phyloP scores from a whole-genome alignment of 2,113 vertebrate genomes.

The Formicarius rufipectus region DNA sequence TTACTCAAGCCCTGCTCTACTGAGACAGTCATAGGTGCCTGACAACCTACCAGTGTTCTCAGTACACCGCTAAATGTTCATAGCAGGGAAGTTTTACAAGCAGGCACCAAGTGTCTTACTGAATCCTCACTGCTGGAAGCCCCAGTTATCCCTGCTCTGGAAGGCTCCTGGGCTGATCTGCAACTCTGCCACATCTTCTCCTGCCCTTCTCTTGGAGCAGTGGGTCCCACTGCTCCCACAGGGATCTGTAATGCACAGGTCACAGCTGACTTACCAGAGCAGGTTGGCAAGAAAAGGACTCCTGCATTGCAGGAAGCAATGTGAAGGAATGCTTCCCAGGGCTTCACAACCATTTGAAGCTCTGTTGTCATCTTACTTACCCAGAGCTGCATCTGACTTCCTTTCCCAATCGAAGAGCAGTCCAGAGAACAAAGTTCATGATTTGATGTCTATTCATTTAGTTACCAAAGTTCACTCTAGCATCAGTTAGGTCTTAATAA shows the following conservation, averaged over 20 bases:
- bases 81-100: neutral
- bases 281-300: neutral
- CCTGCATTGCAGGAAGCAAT: neutral
- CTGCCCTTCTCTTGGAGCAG: neutral
- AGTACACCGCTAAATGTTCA: neutral
- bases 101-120: too few relatives aligned
- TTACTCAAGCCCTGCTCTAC: neutral
- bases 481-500: neutral
- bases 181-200: fast-evolving
- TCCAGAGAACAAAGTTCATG: neutral
- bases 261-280: neutral
- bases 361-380: neutral
- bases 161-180: neutral
- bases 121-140: neutral
- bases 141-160: neutral
- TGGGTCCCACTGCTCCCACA: fast-evolving
- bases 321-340: fast-evolving
- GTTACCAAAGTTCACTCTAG: neutral
- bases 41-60: neutral
- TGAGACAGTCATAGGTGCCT: neutral
- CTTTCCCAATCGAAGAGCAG: neutral
- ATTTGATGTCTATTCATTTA: neutral
- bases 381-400: neutral
- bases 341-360: neutral
- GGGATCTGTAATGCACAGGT: fast-evolving